These are phyloP conservation scores for Eulemur rufifrons DNA, from an alignment of 2,113 vertebrate genomes.

Conservation along the genomic window DNA sequence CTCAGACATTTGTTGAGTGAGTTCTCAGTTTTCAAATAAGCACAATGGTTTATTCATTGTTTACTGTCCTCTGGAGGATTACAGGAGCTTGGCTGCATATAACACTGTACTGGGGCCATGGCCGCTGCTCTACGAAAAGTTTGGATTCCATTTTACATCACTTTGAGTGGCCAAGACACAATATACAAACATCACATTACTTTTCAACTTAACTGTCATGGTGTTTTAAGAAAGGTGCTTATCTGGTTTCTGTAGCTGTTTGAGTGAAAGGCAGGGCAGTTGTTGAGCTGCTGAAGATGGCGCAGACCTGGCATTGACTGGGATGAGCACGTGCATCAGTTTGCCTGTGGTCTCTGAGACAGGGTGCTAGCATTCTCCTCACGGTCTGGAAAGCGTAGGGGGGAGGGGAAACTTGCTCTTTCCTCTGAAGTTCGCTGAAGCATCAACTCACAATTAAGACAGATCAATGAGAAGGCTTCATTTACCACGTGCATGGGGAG, in stretches of 20 bases:
- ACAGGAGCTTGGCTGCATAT: accelerated
- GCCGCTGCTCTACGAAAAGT: not conserved
- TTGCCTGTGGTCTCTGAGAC: not conserved
- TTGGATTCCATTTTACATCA: not conserved
- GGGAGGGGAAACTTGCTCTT: no score
- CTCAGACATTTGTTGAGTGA: not conserved
- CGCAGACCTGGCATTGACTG: not conserved
- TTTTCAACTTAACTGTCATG: not conserved
- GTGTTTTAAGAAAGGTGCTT: not conserved
- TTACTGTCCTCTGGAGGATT: not conserved
- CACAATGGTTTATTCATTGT: not conserved
- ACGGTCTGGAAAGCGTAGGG: no score
- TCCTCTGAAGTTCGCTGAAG: no score
- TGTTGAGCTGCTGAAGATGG: not conserved
- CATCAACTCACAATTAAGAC: no score
- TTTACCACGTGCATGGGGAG: no score
- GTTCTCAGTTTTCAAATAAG: not conserved
- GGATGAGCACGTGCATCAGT: not conserved
- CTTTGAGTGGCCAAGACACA: not conserved
- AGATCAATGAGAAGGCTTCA: no score
- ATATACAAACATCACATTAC: no score
- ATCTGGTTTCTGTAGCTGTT: not conserved
- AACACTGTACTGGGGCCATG: not conserved
- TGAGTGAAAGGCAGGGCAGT: not conserved
- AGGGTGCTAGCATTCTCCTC: not conserved